Evolutionary conservation across 2,113 vertebrate species (phyloP), one percentile per base, ranked within the genome.

Genomic region (Cyanoderma ruficeps): DNA sequence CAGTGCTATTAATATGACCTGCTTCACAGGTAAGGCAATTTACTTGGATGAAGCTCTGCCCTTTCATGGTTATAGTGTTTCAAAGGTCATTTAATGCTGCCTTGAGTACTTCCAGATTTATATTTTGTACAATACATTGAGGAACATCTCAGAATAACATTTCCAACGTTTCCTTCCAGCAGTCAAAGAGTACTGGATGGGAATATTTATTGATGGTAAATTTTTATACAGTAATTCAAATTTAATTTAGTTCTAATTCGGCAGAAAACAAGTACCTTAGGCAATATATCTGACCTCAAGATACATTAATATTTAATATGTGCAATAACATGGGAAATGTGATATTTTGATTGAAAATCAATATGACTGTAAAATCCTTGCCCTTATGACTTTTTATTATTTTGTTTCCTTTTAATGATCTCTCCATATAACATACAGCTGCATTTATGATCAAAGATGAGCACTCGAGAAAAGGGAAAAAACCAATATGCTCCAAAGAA

Each of bases 301-400:
- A 69, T 63, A 84, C 15, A 87, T 86, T 94, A 79, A 83, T 89
- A 87, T 84, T 95, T 92, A 87, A 84, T 77, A 91, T 7, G 46
- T 69, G 70, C n/a, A 89, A 55, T 76, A 85, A 69, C 67, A 92
- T 93, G 33, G 42, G 35, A 94, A 57, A 93, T 76, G 33, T 76
- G 78, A 55, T 91, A 85, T 92, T 95, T 94, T 92, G 76, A 79
- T 65, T 75, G 69, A 94, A 89, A 96, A 95, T 93, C 72, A 89
- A 75, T 90, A 83, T 67, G 55, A 80, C 59, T 89, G 33, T 76
- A 83, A 95, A 92, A 86, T 71, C 68, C n/a, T 84, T 70, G 46
- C 1, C 4, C 47, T 92, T 83, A 44, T 1, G 25, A 93, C 72
- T 75, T 90, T 69, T 88, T 80, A 92, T 88, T n/a, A 90, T 89